These are phyloP conservation scores for Eupithecia exiguata DNA, from an alignment of 2,888 invertebrate species.

Conservation along the genomic window DNA sequence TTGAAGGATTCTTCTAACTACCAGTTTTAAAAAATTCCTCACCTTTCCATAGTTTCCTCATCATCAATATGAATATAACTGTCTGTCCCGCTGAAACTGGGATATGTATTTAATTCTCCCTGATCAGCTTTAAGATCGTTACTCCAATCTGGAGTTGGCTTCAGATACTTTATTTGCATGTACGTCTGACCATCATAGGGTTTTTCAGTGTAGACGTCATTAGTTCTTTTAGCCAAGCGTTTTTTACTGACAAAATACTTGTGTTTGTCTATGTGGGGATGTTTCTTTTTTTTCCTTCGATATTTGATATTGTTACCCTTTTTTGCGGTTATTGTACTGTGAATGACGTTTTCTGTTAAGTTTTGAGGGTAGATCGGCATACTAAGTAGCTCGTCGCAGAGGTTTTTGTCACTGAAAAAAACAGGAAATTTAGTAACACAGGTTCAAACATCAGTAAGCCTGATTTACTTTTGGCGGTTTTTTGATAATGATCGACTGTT, in stretches of 20 bases:
- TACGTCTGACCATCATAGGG: conserved; percentile 76
- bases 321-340: conserved; percentile 72
- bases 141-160: conserved; percentile 49
- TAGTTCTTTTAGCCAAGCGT: conserved; percentile 59
- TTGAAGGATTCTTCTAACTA: too few species aligned
- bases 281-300: conserved; percentile 69
- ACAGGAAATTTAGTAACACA: neutral
- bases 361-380: conserved; percentile 63
- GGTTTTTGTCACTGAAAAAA: conserved; percentile 58
- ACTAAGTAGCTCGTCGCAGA: conserved; percentile 65
- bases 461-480: neutral
- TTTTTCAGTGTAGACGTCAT: conserved; percentile 63
- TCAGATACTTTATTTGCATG: conserved; percentile 79
- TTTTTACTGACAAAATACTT: conserved; percentile 67
- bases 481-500: too few species aligned
- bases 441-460: neutral
- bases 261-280: conserved; percentile 61
- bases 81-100: conserved; percentile 92
- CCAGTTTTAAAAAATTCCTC: conserved; percentile 31
- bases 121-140: conserved; percentile 51
- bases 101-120: conserved; percentile 80
- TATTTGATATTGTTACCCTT: conserved; percentile 71
- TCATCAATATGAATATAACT: conserved; percentile 95
- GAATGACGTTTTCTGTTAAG: conserved; percentile 61
- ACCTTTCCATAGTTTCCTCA: conserved; percentile 93